Evolutionary conservation across 2,888 invertebrate species (phyloP), one percentile per base, ranked within the genome.

Genomic region (Hyles lineata): DNA sequence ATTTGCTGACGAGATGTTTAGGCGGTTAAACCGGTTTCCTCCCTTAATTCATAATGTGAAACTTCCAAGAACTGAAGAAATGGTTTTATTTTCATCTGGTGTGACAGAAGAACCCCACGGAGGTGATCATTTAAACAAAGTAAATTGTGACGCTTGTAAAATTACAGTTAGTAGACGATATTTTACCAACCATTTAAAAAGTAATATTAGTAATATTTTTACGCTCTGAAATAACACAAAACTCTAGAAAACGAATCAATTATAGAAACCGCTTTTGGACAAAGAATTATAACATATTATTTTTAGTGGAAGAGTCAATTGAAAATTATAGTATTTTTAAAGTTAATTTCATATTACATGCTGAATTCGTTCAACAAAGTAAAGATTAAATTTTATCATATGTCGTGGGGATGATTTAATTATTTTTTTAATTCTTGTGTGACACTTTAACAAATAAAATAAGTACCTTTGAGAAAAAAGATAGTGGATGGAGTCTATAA

Each of bases 401-500:
- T 72, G 35, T 72, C 21, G 35, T 29, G 70, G 73, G 19, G 78
- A 79, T 60, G 76, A 78, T 50, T 60, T 78, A 69, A 71, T 77
- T 69, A 70, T 72, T 74, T n/a, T 74, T 69, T 62, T 17, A 25
- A 55, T 29, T 17, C 55, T 70, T 55, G 58, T 23, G 77, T 55
- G 52, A 55, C 50, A 55, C 55, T 17, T 29, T 70, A 70, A 9
- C 25, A 55, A 70, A 70, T 15, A 29, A 55, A 70, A 29, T 70
- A 15, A 25, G 19, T n/a, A 25, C 3, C 6, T 58, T 58, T 25
- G 25, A 82, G 58, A 78, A 78, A 72, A 81, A 79, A 74, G 78
- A 81, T 62, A 81, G 80, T 70, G 78, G 78, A 9, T 82, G 79
- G 79, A 76, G 73, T 75, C 60, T 82, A 11, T 63, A 72, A 70